Conservation (phyloP, 2,888 invertebrate genomes). For the Eupithecia pulchellata region DNA sequence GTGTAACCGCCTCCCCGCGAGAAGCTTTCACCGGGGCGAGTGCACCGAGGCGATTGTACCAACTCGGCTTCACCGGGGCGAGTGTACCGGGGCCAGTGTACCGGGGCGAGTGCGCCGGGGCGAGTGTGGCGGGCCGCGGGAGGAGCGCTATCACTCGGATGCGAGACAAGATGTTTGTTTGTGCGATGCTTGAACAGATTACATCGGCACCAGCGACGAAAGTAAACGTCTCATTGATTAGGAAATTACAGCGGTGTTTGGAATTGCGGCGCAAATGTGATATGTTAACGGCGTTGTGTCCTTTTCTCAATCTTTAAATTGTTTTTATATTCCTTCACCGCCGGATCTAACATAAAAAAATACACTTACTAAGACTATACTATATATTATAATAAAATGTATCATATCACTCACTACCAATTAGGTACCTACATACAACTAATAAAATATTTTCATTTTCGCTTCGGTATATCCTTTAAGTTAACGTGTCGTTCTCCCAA, state of each 20-base stretch:
- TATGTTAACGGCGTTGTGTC: not conserved
- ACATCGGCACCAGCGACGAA: not conserved
- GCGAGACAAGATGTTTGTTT: conserved; percentile 4
- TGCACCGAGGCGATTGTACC: not conserved
- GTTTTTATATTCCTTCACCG: no score
- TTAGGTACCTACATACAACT: no score
- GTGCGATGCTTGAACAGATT: conserved; percentile 1
- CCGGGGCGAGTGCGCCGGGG: not conserved
- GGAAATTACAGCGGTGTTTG: not conserved
- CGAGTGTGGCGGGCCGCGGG: not conserved
- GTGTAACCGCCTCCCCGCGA: conserved; percentile 10
- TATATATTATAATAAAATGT: no score
- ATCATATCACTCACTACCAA: no score
- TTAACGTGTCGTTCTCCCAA: no score
- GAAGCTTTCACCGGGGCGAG: not conserved
- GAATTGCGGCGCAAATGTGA: not conserved
- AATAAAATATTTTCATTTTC: no score
- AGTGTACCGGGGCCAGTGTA: not conserved
- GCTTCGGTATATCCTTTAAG: no score
- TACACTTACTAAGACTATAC: no score
- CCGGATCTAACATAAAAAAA: no score
- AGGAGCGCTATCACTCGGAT: conserved; percentile 20
- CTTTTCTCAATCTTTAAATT: no score
- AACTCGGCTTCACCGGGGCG: no score
- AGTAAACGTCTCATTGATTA: not conserved